Evolutionary conservation across 2,888 invertebrate genomes (phyloP).

Genomic region (Xylocampa areola): DNA sequence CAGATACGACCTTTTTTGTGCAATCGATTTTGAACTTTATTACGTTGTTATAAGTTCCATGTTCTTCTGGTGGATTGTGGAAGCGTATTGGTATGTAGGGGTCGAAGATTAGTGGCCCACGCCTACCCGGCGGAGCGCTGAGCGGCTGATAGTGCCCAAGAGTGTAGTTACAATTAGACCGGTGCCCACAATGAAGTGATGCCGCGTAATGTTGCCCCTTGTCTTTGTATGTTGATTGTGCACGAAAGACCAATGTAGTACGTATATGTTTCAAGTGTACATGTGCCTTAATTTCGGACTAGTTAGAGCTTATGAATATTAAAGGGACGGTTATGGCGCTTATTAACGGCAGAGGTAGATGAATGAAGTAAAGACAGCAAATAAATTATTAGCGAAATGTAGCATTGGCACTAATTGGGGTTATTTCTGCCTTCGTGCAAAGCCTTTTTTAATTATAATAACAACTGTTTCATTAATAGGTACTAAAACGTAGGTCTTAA

Average conservation of each 20-base stretch:
- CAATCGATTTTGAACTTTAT: conserved; percentile 67
- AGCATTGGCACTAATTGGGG: too few relatives aligned
- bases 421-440: too few relatives aligned
- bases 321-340: conserved; percentile 25
- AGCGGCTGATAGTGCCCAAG: conserved; percentile 88
- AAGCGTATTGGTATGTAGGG: conserved; percentile 86
- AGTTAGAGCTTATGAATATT: conserved; percentile 57
- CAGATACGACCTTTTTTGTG: conserved; percentile 72
- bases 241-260: conserved; percentile 71
- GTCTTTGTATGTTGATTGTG: conserved; percentile 89
- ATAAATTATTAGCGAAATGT: neutral
- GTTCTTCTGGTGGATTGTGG: conserved; percentile 60
- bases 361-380: neutral
- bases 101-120: conserved; percentile 90
- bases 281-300: conserved; percentile 38
- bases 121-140: conserved; percentile 88
- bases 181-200: conserved; percentile 90
- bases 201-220: conserved; percentile 86
- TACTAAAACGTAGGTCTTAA: too few relatives aligned
- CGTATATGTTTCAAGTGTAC: conserved; percentile 35
- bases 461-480: too few relatives aligned
- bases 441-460: too few relatives aligned
- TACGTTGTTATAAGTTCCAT: conserved; percentile 57
- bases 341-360: conserved; percentile 1
- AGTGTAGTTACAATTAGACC: conserved; percentile 90